Percentiles rank a stretch among this genome's conserved stretches.
Evolutionary conservation across 2,888 invertebrate species (phyloP).

Genomic region (Xestia rhomboidea): DNA sequence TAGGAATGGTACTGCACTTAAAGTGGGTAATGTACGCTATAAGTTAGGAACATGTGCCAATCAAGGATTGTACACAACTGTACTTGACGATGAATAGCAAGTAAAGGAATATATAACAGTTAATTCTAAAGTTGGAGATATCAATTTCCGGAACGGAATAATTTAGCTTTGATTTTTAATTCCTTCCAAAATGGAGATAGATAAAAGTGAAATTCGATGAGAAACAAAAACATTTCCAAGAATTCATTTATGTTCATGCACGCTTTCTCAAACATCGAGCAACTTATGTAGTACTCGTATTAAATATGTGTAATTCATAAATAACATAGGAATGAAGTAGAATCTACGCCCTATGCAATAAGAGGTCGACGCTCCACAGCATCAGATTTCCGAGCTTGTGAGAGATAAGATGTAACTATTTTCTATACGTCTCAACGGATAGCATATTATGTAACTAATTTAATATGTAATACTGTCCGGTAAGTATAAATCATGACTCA

Average conservation of each 20-base stretch:
- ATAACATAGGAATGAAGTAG: constrained; percentile 40
- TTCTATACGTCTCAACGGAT: constrained; percentile 38
- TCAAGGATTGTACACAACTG: constrained; percentile 40
- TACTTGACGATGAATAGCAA: constrained; percentile 16
- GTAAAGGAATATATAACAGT: constrained; percentile 48
- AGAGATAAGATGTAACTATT: constrained; percentile 39
- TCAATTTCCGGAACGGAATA: constrained; percentile 20
- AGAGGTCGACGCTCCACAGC: constrained; percentile 59
- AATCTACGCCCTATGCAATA: constrained; percentile 25
- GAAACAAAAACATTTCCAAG: background rate
- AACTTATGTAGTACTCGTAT: constrained; percentile 12
- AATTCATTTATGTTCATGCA: background rate
- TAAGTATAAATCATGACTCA: constrained; percentile 46
- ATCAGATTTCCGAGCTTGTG: constrained; percentile 58
- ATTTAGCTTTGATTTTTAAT: background rate
- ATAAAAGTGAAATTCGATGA: background rate
- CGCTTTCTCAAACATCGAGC: constrained; percentile 20
- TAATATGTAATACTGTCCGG: constrained; percentile 15
- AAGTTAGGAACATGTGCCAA: constrained; percentile 31
- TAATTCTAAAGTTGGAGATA: background rate
- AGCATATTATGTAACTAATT: constrained; percentile 37
- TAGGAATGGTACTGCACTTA: constrained; percentile 64
- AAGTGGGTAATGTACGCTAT: constrained; percentile 53
- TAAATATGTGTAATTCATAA: constrained; percentile 37
- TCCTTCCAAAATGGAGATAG: background rate